Evolutionary conservation across 2,888 invertebrate genomes (phyloP).

Genomic region (Plemyria rubiginata): DNA sequence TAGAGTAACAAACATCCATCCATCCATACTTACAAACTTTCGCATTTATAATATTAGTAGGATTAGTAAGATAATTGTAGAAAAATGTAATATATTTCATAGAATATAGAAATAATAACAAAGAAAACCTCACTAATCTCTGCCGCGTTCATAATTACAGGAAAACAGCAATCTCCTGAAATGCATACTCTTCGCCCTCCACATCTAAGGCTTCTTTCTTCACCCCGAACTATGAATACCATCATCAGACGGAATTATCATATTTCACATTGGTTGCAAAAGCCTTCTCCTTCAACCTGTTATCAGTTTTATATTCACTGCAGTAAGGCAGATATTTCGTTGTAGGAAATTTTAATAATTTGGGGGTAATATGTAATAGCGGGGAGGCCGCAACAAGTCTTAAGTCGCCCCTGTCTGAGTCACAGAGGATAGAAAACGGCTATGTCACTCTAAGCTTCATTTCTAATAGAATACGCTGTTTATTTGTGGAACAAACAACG

Average conservation of each 20-base stretch:
- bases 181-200: slow-evolving; percentile 66
- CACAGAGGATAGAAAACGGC: slow-evolving; percentile 44
- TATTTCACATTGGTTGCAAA: slow-evolving; percentile 67
- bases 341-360: slow-evolving; percentile 38
- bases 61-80: too few relatives aligned
- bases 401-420: slow-evolving; percentile 63
- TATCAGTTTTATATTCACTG: slow-evolving; percentile 1
- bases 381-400: slow-evolving; percentile 70
- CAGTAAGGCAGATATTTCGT: slow-evolving; percentile 28
- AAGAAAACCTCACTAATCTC: slow-evolving; percentile 35
- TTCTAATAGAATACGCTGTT: too few relatives aligned
- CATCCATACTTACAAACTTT: too few relatives aligned
- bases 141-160: slow-evolving; percentile 32
- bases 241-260: slow-evolving; percentile 80
- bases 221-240: slow-evolving; percentile 77
- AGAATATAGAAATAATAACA: slow-evolving; percentile 2
- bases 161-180: slow-evolving; percentile 53
- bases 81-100: too few relatives aligned
- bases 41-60: too few relatives aligned
- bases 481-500: too few relatives aligned
- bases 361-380: slow-evolving; percentile 56
- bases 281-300: slow-evolving; percentile 21
- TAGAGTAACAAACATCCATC: too few relatives aligned
- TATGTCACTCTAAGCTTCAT: not conserved
- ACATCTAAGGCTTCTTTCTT: slow-evolving; percentile 68